Conservation (phyloP, 2,113 vertebrate genomes). For the Nymphicus hollandicus region DNA sequence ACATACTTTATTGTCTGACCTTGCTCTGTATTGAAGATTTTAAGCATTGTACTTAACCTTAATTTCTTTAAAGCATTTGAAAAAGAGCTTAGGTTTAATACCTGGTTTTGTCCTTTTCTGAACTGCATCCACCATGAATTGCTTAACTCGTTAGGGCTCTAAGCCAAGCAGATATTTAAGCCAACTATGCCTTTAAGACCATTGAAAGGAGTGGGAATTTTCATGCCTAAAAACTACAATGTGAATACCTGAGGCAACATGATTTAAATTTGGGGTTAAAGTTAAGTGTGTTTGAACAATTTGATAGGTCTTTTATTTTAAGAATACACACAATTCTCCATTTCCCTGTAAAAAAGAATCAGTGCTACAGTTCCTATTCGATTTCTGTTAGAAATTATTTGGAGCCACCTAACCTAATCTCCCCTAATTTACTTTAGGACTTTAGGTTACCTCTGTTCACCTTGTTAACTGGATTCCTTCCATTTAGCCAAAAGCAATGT, state of each 20-base stretch:
- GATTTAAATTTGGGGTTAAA: not conserved
- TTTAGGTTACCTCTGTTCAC: not conserved
- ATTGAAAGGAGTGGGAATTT: not conserved
- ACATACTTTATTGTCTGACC: not conserved
- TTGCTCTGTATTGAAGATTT: not conserved
- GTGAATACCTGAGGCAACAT: not conserved
- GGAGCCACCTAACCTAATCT: not conserved
- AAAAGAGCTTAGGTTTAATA: not conserved
- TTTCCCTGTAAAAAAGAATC: not conserved
- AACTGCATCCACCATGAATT: not conserved
- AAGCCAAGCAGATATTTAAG: not conserved
- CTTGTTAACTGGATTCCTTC: not conserved
- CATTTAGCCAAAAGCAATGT: not conserved
- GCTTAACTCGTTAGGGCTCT: not conserved
- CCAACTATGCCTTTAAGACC: not conserved
- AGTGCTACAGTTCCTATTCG: fast-evolving
- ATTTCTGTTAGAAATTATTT: not conserved
- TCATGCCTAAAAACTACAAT: not conserved
- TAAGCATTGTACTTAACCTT: not conserved
- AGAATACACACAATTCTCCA: fast-evolving
- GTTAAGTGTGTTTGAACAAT: not conserved
- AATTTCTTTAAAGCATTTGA: not conserved
- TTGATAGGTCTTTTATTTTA: not conserved
- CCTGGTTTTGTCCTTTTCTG: not conserved
- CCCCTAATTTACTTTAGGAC: not conserved